Evolutionary conservation across 2,797 vertebrate genomes (phyloP), one percentile per base, ranked within the genome.

Genomic region (Notolepis coatsorum): DNA sequence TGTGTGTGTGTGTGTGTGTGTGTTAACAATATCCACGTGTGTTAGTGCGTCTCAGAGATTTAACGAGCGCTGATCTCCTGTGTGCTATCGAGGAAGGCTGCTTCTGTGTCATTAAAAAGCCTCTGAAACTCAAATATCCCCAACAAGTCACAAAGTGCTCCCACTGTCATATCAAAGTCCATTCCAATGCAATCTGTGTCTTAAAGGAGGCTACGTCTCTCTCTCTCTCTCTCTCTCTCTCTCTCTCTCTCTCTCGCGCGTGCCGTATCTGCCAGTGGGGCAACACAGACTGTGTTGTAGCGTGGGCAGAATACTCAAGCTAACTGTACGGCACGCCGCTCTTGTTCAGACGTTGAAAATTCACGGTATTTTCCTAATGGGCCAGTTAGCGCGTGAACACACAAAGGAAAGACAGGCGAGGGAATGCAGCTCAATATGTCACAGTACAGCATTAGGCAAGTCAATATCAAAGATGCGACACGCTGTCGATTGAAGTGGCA

Each of bases 151-250:
- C 33, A 74, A 80, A 62, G 37, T 42, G 18, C 20, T 49, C 76
- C 55, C 62, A 2, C 24, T 59, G 25, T 57, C 61, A 71, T 27
- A 79, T 77, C 73, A 80, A 53, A 68, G 56, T 55, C 54, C 74
- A 69, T 82, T 85, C 74, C 80, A 84, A 82, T 38, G 64, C 59
- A 43, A 54, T 71, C 73, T 71, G 50, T 62, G 41, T 51, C 73
- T 59, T 80, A 57, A 74, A 73, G 53, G 27, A 75, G 50, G 62
- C 68, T 73, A 60, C 54, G 47, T 45, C 31, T 13, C 61, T 41
- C n/a, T n/a, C n/a, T n/a, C n/a, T n/a, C n/a, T n/a, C n/a, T n/a
- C n/a, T n/a, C n/a, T n/a, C n/a, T n/a, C n/a, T n/a, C n/a, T n/a
- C n/a, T n/a, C n/a, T n/a, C n/a, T n/a, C n/a, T n/a, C n/a, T n/a